A percentile compares a stretch with the other conserved stretches of the same genome.
Evolutionary conservation across 2,888 invertebrate species (phyloP).

Genomic region (Cephonodes hylas): DNA sequence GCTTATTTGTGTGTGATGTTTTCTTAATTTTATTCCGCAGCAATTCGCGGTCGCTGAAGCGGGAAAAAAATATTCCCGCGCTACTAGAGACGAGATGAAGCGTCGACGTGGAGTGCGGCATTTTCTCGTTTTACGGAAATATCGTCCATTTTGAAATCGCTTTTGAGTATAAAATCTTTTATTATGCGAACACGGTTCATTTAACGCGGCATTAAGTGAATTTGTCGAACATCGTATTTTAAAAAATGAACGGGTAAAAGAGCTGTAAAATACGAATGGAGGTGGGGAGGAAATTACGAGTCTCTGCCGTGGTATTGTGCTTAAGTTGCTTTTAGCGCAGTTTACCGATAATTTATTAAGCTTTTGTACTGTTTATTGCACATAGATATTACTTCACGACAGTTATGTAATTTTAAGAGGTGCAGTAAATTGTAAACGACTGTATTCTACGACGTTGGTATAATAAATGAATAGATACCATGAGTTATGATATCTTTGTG

Average conservation of each 20-base stretch:
- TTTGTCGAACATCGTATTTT: constrained; percentile 78
- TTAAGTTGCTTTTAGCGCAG: constrained; percentile 46
- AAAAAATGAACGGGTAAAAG: constrained; percentile 71
- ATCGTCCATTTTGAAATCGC: constrained; percentile 72
- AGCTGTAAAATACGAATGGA: constrained; percentile 56
- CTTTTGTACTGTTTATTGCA: constrained; percentile 11
- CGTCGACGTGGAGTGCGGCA: constrained; percentile 48
- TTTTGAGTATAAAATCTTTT: constrained; percentile 78
- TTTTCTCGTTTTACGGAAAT: constrained; percentile 63
- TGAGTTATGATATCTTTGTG: background rate
- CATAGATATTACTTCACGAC: constrained; percentile 5
- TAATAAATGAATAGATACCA: background rate
- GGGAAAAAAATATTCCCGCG: constrained; percentile 56
- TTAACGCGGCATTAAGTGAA: constrained; percentile 79
- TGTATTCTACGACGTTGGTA: background rate
- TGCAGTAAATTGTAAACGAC: background rate
- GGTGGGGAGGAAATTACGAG: constrained; percentile 42
- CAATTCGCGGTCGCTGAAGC: constrained; percentile 46
- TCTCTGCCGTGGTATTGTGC: constrained; percentile 43
- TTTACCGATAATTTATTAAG: constrained; percentile 40
- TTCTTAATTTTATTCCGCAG: constrained; percentile 43
- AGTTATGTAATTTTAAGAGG: background rate
- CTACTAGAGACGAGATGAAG: constrained; percentile 48
- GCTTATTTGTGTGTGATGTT: constrained; percentile 56
- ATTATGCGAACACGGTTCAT: constrained; percentile 78